Evolutionary conservation across 2,113 vertebrate species (phyloP).

Genomic region (Daboia siamensis): DNA sequence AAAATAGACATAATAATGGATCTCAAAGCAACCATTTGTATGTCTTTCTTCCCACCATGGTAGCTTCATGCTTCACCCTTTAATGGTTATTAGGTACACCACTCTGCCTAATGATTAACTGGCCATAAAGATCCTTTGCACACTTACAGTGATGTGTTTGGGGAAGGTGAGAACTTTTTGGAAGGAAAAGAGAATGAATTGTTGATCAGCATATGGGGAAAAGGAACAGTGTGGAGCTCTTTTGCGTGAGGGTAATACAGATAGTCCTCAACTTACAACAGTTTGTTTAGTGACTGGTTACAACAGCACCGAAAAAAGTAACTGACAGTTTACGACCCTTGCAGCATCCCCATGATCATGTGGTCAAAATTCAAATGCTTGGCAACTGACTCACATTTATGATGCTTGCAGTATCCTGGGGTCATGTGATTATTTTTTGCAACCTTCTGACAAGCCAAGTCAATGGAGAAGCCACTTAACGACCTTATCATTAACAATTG

Average conservation of each 20-base stretch:
- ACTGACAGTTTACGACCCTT: background rate
- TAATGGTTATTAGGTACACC: background rate
- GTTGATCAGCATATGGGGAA: background rate
- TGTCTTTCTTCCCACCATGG: background rate
- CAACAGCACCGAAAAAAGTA: background rate
- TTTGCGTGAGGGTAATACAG: background rate
- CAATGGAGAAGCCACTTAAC: background rate
- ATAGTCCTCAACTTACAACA: background rate
- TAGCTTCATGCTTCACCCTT: background rate
- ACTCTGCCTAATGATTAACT: background rate
- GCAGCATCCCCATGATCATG: background rate
- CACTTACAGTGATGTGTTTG: background rate
- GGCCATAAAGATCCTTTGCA: background rate
- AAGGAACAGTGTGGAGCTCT: conserved; percentile 3
- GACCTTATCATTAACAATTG: background rate
- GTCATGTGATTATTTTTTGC: background rate
- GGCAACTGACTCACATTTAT: background rate
- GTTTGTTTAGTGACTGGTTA: background rate
- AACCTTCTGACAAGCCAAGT: background rate
- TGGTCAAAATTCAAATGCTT: background rate
- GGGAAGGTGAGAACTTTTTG: background rate
- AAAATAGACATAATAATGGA: background rate
- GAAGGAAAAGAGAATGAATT: background rate
- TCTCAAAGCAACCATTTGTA: background rate
- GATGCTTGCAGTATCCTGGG: background rate